Evolutionary conservation across 2,113 vertebrate species (phyloP).

Genomic region (zebrafish (Danio rerio)): GRCz12tu NC_133195.1:24526001-24526500

Average conservation of each 20-base stretch:
- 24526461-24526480: slow-evolving; percentile 21
- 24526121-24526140: neutral
- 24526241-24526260: slow-evolving; percentile 37
- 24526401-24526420: neutral
- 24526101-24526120: slow-evolving; percentile 7
- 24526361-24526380: neutral
- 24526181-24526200: neutral
- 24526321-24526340: slow-evolving; percentile 42
- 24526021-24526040: slow-evolving; percentile 9
- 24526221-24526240: slow-evolving; percentile 13
- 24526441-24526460: neutral
- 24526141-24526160: neutral
- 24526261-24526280: slow-evolving; percentile 43
- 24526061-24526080: slow-evolving; percentile 31
- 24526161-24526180: neutral
- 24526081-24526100: slow-evolving; percentile 16
- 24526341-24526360: neutral
- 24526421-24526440: neutral
- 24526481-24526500: neutral
- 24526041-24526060: neutral
- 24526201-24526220: slow-evolving; percentile 9
- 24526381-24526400: neutral
- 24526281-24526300: slow-evolving; percentile 25
- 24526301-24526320: slow-evolving; percentile 44
- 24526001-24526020: slow-evolving; percentile 4